Evolutionary conservation across 2,797 vertebrate species (phyloP).

Genomic region (Chromis chromis): DNA sequence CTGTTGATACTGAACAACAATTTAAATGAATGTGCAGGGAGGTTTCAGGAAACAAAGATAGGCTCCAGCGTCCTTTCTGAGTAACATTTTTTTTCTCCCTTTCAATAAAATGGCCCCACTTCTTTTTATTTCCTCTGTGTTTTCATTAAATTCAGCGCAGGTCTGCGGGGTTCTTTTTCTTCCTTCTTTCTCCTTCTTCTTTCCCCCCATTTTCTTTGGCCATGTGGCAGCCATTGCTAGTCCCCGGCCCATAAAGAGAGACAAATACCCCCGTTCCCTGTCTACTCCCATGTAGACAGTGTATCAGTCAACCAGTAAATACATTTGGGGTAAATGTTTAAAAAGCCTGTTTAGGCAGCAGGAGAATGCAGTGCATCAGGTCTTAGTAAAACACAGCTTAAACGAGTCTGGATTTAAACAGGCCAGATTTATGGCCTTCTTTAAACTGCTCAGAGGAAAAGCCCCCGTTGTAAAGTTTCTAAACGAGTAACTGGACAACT

Average conservation of each 20-base stretch:
- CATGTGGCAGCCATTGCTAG: conserved; percentile 64
- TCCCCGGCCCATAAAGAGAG: conserved; percentile 71
- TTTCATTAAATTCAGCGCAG: conserved; percentile 44
- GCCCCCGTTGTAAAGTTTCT: conserved; percentile 73
- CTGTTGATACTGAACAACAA: conserved; percentile 20
- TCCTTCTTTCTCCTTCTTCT: neutral
- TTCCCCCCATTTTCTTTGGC: conserved; percentile 41
- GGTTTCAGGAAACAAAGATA: conserved; percentile 31
- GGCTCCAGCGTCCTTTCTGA: neutral
- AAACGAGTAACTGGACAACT: conserved; percentile 69
- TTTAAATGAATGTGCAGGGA: conserved; percentile 29
- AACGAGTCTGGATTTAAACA: conserved; percentile 74
- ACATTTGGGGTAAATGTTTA: conserved; percentile 81
- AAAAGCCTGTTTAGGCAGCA: conserved; percentile 77
- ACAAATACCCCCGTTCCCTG: conserved; percentile 63
- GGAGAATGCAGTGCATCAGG: conserved; percentile 78
- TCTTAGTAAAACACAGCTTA: conserved; percentile 75
- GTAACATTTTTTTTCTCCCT: too few relatives aligned
- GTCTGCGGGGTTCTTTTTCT: conserved; percentile 14
- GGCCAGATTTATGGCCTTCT: conserved; percentile 77
- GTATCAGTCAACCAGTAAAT: conserved; percentile 80
- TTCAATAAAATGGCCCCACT: conserved; percentile 2
- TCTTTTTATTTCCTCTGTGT: conserved; percentile 35
- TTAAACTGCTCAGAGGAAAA: conserved; percentile 77
- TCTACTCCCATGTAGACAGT: conserved; percentile 69